Percentiles rank a stretch among this genome's conserved stretches.
phyloP scores from a whole-genome alignment of 2,797 vertebrate genomes.

The Platyrinchus mystaceus region DNA sequence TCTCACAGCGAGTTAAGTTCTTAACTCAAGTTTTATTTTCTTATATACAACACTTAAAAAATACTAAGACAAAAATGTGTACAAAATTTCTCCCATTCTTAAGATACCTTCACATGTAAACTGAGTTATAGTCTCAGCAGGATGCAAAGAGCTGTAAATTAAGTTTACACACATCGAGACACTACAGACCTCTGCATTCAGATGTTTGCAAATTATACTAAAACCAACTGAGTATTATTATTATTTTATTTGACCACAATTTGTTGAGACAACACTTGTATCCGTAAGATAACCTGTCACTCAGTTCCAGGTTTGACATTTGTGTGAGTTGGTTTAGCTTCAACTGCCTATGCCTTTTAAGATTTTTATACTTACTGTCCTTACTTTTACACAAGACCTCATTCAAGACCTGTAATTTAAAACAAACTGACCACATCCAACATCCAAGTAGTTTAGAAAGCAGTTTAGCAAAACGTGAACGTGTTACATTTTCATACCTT shows the following conservation, averaged over 20 bases:
- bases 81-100: not conserved
- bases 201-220: not conserved
- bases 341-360: not conserved
- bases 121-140: not conserved
- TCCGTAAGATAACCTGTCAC: not conserved
- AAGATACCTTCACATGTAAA: not conserved
- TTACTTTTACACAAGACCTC: not conserved
- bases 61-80: not conserved
- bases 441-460: not conserved
- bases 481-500: conserved; percentile 79
- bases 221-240: not conserved
- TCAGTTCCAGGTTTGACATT: not conserved
- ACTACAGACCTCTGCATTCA: not conserved
- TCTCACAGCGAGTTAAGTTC: not conserved
- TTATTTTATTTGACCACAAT: not conserved
- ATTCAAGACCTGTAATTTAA: not conserved
- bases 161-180: not conserved
- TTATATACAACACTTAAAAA: not conserved
- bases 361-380: not conserved
- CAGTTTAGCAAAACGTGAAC: not conserved
- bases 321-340: not conserved
- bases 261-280: not conserved
- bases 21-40: not conserved
- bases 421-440: not conserved
- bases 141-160: not conserved